Evolutionary conservation across 2,797 vertebrate genomes (phyloP).

Genomic region (Poeciliopsis gracilis): DNA sequence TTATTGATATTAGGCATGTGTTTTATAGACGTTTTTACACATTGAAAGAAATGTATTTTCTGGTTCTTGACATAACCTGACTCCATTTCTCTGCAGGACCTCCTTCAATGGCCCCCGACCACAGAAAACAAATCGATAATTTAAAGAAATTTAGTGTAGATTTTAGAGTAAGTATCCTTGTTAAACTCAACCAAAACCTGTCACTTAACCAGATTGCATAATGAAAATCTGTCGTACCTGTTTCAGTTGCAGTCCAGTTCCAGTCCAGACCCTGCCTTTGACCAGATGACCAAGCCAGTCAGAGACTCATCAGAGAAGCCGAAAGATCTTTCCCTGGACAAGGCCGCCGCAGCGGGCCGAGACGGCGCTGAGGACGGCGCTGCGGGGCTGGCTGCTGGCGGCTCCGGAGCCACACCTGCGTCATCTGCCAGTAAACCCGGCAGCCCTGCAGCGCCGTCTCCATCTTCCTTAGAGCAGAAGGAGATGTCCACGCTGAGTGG

Average conservation of each 20-base stretch:
- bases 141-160: conserved; percentile 99
- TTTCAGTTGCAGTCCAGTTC: conserved; percentile 94
- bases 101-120: conserved; percentile 90
- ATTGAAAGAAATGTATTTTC: neutral
- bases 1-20: neutral
- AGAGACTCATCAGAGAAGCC: conserved; percentile 90
- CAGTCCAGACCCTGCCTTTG: conserved; percentile 87
- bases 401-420: conserved; percentile 36
- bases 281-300: conserved; percentile 89
- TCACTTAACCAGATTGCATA: neutral
- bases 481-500: conserved; percentile 83
- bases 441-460: conserved; percentile 89
- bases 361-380: conserved; percentile 60
- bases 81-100: conserved; percentile 78
- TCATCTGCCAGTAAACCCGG: conserved; percentile 85
- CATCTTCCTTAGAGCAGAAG: conserved; percentile 87
- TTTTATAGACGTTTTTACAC: neutral
- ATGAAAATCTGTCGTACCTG: neutral
- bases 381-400: conserved; percentile 38
- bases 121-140: conserved; percentile 99
- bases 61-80: neutral
- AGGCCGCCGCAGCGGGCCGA: conserved; percentile 73
- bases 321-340: conserved; percentile 90
- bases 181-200: neutral
- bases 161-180: conserved; percentile 92